These are phyloP conservation scores for Dryadula phaetusa DNA, from an alignment of 2,888 invertebrate genomes.

Conservation along the genomic window DNA sequence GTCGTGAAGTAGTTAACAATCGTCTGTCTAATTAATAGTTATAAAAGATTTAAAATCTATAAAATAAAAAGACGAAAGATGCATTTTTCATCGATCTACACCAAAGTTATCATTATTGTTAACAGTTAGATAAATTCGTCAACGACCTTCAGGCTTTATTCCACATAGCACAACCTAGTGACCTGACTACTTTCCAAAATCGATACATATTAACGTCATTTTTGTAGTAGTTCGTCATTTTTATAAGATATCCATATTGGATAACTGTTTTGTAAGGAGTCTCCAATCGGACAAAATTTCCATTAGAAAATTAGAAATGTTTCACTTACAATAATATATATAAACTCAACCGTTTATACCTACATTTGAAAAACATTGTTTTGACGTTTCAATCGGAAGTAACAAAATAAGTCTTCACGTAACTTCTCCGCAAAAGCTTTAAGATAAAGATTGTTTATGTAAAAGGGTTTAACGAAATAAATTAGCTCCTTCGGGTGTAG, in stretches of 20 bases:
- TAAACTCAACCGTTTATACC: neutral
- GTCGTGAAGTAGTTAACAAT: neutral
- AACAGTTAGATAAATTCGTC: no score
- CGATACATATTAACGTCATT: no score
- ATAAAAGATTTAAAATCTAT: no score
- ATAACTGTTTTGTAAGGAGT: neutral
- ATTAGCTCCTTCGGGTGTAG: neutral
- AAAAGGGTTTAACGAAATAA: slow-evolving; percentile 2
- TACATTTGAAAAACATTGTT: slow-evolving; percentile 11
- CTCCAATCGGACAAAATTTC: neutral
- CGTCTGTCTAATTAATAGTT: neutral
- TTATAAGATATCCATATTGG: no score
- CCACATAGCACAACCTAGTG: no score
- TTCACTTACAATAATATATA: neutral
- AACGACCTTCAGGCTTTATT: no score
- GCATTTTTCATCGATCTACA: no score
- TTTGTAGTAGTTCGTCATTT: no score
- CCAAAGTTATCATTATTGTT: no score
- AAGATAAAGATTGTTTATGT: slow-evolving; percentile 11
- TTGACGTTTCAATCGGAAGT: slow-evolving; percentile 14
- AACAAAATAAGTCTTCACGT: slow-evolving; percentile 8
- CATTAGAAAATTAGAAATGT: neutral
- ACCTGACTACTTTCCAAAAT: no score
- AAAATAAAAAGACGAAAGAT: no score
- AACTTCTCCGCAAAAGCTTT: slow-evolving; percentile 1